A percentile compares a stretch with the other conserved stretches of the same genome.
Evolutionary conservation across 2,797 vertebrate species (phyloP).

Genomic region (Sphenopsis melanotis): DNA sequence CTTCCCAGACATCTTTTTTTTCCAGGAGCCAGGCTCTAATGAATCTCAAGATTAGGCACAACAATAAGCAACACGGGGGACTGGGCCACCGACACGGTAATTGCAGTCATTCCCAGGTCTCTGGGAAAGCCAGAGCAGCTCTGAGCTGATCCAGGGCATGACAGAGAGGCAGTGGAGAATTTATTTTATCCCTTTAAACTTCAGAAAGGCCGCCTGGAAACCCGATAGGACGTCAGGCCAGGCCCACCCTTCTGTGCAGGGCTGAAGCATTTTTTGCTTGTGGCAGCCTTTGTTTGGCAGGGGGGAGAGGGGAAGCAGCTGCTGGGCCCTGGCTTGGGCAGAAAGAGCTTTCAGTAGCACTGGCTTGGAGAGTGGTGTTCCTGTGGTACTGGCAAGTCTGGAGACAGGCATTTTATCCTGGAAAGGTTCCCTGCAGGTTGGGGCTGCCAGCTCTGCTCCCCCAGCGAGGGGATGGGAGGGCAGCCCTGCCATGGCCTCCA

Average conservation of each 20-base stretch:
- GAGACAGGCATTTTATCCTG: neutral
- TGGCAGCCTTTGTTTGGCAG: slow-evolving; percentile 28
- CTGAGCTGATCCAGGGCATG: neutral
- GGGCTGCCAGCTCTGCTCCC: neutral
- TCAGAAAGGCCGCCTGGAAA: slow-evolving; percentile 42
- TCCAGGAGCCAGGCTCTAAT: neutral
- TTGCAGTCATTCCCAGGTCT: slow-evolving; percentile 16
- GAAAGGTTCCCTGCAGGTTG: neutral
- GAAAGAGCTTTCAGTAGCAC: neutral
- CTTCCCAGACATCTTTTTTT: slow-evolving; percentile 21
- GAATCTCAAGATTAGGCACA: slow-evolving; percentile 29
- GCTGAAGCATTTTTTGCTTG: neutral
- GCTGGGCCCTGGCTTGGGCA: neutral
- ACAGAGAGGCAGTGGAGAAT: neutral
- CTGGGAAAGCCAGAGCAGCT: neutral
- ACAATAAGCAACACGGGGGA: neutral
- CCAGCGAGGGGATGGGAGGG: neutral
- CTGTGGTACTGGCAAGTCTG: neutral
- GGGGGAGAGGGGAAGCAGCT: slow-evolving; percentile 22
- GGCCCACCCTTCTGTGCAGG: neutral
- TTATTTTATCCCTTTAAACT: slow-evolving; percentile 13
- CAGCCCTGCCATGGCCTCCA: neutral
- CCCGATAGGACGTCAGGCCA: neutral
- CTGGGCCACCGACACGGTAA: neutral
- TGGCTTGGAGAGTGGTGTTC: neutral